Evolutionary conservation across 2,888 invertebrate genomes (phyloP), one percentile per base, ranked within the genome.

Genomic region (Deladenus siricidicola): DNA sequence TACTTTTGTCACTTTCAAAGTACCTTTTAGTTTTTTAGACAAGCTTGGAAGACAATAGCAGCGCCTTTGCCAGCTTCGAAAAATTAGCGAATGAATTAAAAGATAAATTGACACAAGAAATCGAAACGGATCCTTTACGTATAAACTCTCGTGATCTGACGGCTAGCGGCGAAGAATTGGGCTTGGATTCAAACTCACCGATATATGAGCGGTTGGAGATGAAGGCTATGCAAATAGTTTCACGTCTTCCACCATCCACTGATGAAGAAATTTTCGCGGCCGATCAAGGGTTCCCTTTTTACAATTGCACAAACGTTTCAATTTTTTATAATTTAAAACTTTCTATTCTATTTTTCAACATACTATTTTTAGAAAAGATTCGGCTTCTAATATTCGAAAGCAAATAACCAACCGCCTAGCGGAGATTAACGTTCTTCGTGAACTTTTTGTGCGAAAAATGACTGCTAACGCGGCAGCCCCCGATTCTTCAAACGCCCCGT

Each of bases 21-120:
- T 29, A 51, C 24, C 2, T 21, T 21, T 39, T 26, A 21, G 14
- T 24, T 6, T 29, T 10, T 10, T 10, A 51, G 23, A 21, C 21
- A 21, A 30, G 34, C 34, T 8, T 24, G 8, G 39, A 34, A 14
- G 39, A 34, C 30, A 30, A 29, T 19, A 30, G 56, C 19, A 39
- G 24, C 14, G 47, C 26, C 19, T 57, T 60, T 14, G 30, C 39
- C 50, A 53, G 56, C 24, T 17, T 60, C 3, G 51, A 47, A 42
- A 56, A 49, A 34, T 47, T 60, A 23, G 43, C 48, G 19, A 14
- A 34, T 34, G 39, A 34, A 34, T 6, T 34, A 10, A 14, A 34
- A 14, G 39, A 6, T 6, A 34, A 34, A 10, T 14, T 34, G 39
- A 34, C 39, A 10, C n/a, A n/a, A n/a, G n/a, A n/a, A n/a, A n/a